Percentiles rank a stretch among this genome's conserved stretches.
These are phyloP conservation scores for Dendrophyllia cribrosa DNA, from an alignment of 64 coral and sea anemone genomes.

Conservation along the genomic window DNA sequence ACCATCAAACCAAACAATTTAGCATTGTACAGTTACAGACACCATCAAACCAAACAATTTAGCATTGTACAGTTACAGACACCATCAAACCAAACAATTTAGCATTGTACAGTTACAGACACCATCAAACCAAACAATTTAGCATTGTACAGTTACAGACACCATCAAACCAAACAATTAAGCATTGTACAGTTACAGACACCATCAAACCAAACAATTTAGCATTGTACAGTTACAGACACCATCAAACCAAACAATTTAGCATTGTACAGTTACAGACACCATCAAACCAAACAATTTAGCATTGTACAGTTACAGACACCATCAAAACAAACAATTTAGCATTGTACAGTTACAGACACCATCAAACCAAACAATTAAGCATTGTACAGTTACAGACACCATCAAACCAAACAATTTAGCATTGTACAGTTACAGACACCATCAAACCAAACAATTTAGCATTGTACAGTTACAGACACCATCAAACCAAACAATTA, in stretches of 20 bases:
- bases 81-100: conserved; percentile 30
- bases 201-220: conserved; percentile 30
- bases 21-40: conserved; percentile 6
- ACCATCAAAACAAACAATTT: conserved; percentile 28
- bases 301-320: conserved; percentile 6
- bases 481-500: conserved; percentile 25
- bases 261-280: conserved; percentile 6
- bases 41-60: conserved; percentile 30
- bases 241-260: conserved; percentile 30
- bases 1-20: conserved; percentile 30
- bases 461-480: conserved; percentile 6
- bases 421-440: conserved; percentile 6
- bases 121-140: conserved; percentile 30
- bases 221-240: conserved; percentile 6
- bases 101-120: conserved; percentile 6
- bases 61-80: conserved; percentile 6
- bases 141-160: conserved; percentile 6
- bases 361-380: conserved; percentile 25
- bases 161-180: conserved; percentile 25
- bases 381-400: conserved; percentile 6
- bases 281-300: conserved; percentile 30
- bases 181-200: conserved; percentile 6
- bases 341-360: conserved; percentile 6
- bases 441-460: conserved; percentile 30
- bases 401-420: conserved; percentile 30